A percentile compares a stretch with the other conserved stretches of the same genome.
phyloP scores from a whole-genome alignment of 2,888 invertebrate species.

The Girardia tigrina region DNA sequence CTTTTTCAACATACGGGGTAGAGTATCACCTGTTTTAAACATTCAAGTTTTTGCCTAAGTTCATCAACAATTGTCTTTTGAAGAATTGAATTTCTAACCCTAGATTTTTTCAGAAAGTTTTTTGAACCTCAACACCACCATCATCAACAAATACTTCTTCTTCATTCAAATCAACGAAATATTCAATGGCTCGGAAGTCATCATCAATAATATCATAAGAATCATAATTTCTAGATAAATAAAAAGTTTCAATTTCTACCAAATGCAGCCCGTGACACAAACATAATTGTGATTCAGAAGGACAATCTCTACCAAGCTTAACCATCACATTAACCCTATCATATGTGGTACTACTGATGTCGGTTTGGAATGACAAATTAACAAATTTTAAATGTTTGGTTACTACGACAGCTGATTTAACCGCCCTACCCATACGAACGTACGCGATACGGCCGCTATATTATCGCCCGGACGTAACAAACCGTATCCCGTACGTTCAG shows the following conservation, averaged over 20 bases:
- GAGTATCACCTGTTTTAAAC: too few species aligned
- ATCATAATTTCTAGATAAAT: background rate
- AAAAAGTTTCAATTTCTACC: background rate
- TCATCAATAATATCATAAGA: background rate
- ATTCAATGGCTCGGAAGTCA: background rate
- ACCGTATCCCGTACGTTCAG: too few species aligned
- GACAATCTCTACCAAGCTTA: background rate
- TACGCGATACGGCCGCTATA: too few species aligned
- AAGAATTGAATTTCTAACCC: too few species aligned
- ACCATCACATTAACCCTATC: background rate
- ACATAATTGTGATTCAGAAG: conserved; percentile 1
- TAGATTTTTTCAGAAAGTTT: too few species aligned
- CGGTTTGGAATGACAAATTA: background rate
- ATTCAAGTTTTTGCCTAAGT: too few species aligned
- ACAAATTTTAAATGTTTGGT: background rate
- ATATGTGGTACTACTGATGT: background rate
- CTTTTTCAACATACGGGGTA: too few species aligned
- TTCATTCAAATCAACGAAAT: background rate
- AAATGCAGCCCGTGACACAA: conserved; percentile 14
- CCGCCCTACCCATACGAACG: too few species aligned
- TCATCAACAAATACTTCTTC: background rate
- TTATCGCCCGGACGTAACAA: too few species aligned
- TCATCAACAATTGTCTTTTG: too few species aligned
- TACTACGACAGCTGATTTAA: background rate
- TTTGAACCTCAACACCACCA: background rate